phyloP scores from a whole-genome alignment of 2,888 invertebrate genomes.

The Rhagium mordax region DNA sequence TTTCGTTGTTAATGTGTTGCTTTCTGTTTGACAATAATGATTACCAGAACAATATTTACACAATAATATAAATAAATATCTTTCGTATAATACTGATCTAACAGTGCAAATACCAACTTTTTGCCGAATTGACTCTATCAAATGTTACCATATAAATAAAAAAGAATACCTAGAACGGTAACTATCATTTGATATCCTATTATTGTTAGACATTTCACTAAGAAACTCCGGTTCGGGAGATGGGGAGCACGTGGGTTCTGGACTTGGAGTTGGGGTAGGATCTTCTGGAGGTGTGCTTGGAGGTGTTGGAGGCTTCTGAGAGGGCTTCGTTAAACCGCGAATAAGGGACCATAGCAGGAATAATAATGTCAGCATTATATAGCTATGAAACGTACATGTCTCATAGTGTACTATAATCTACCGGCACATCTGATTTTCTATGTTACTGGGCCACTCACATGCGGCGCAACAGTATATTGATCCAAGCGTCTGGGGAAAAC shows the following conservation, averaged over 20 bases:
- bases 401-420: slow-evolving; percentile 35
- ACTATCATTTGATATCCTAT: slow-evolving; percentile 63
- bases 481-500: slow-evolving; percentile 33
- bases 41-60: not conserved
- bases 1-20: too few species aligned
- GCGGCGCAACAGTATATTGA: slow-evolving; percentile 39
- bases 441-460: slow-evolving; percentile 34
- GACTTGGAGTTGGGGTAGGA: slow-evolving; percentile 66
- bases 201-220: slow-evolving; percentile 62
- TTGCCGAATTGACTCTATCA: slow-evolving; percentile 27
- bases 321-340: slow-evolving; percentile 72
- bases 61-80: not conserved
- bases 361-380: slow-evolving; percentile 76
- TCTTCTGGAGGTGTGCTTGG: slow-evolving; percentile 38
- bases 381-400: slow-evolving; percentile 35
- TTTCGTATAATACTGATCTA: too few species aligned
- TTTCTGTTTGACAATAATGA: not conserved
- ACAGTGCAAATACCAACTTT: too few species aligned
- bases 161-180: slow-evolving; percentile 61
- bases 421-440: slow-evolving; percentile 12
- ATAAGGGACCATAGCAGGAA: slow-evolving; percentile 77
- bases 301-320: slow-evolving; percentile 50
- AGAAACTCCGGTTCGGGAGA: slow-evolving; percentile 65
- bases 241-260: slow-evolving; percentile 58
- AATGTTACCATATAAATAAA: slow-evolving; percentile 1